Evolutionary conservation across 2,113 vertebrate species (phyloP), one percentile per base, ranked within the genome.

Genomic region (Lepus timidus): DNA sequence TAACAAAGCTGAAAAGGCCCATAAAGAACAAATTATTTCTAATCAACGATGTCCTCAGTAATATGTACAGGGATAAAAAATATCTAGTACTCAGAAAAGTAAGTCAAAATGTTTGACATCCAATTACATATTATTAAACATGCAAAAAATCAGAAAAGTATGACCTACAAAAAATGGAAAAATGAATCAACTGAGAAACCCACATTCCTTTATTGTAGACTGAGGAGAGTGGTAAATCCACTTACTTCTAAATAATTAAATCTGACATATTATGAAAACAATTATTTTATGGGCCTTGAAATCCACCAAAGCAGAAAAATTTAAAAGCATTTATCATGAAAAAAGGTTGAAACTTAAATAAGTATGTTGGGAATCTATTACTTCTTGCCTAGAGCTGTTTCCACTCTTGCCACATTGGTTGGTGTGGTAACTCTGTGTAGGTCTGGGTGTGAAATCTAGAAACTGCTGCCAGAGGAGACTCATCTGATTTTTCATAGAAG

Each of bases 41-140:
- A 67, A 0, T 33, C 61, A 78, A 74, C 5, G 70, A 1, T 88
- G 36, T 70, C 44, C 7, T 91, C 64, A 96, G 93, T 11, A 81
- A 44, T 82, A 78, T 71, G 3, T 71, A 49, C 29, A 80, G 73
- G 11, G 12, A 68, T 49, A 84, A 74, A 68, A 76, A 80, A 55
- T 61, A 88, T 62, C 67, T 67, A 81, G 64, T 10, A 61, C 17
- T 13, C 33, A 64, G 61, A 29, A 93, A 73, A n/a, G 51, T 76
- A 90, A 94, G 85, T 71, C 10, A 71, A 13, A 79, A 33, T 65
- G 39, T 75, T 84, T 90, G 44, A 9, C n/a, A 91, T 85, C 49
- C 23, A 88, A 71, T 62, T 91, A 67, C 90, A 94, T 85, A 79
- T 65, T 84, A 83, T 19, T 93, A 85, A 93, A 5, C 3, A 36